phyloP scores from a whole-genome alignment of 2,888 invertebrate genomes.

The Cerceris ruficornis region DNA sequence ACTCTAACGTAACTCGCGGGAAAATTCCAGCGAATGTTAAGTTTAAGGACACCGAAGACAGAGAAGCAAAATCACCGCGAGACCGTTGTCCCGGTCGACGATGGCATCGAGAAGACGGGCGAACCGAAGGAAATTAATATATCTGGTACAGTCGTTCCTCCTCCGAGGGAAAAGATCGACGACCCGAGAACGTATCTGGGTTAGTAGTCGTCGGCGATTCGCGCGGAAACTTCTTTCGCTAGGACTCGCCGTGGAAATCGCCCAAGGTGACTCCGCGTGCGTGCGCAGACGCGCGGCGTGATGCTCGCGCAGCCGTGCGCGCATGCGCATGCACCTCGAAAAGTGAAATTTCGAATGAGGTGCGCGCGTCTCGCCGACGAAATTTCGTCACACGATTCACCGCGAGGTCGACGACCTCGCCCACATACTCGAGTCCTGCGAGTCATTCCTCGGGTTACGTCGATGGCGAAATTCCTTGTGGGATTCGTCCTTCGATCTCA shows the following conservation, averaged over 20 bases:
- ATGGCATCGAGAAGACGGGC: conserved; percentile 24
- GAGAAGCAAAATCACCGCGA: background rate
- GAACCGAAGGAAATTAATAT: conserved; percentile 73
- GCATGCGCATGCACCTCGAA: no score
- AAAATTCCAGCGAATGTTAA: no score
- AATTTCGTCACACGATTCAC: conserved; percentile 56
- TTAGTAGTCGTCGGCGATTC: conserved; percentile 81
- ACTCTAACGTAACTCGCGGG: no score
- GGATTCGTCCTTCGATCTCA: background rate
- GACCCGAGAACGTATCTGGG: conserved; percentile 80
- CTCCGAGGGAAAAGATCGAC: conserved; percentile 79
- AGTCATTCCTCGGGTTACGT: conserved; percentile 20
- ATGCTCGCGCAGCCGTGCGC: no score
- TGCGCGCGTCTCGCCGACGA: conserved; percentile 39
- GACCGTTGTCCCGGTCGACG: background rate
- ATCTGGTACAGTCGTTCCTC: conserved; percentile 77
- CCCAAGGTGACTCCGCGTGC: conserved; percentile 52
- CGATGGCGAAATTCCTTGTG: background rate
- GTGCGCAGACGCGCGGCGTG: background rate
- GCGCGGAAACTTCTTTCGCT: conserved; percentile 80
- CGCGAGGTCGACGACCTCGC: conserved; percentile 48
- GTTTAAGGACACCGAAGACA: background rate
- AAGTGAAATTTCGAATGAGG: no score
- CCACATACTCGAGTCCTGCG: conserved; percentile 29
- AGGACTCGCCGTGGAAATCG: conserved; percentile 64